Conservation (phyloP, 2,797 vertebrate genomes). For the Botia kubotai region DNA sequence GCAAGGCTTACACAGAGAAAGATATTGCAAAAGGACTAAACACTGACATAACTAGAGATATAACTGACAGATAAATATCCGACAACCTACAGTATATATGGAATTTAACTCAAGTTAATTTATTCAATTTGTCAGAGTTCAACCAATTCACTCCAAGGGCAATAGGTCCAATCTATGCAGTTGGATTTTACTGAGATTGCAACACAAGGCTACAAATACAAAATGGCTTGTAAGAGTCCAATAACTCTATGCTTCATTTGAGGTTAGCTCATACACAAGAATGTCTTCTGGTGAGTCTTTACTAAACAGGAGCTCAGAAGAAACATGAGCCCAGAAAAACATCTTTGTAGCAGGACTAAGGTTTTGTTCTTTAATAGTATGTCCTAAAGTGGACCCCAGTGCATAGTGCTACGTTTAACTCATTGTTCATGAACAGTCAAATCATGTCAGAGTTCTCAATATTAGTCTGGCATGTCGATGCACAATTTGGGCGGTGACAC, state of each 20-base stretch:
- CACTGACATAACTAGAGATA: background rate
- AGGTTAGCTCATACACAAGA: constrained; percentile 2
- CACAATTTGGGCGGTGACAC: constrained; percentile 94
- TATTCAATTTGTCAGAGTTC: constrained; percentile 12
- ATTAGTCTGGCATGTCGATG: constrained; percentile 95
- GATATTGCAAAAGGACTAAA: background rate
- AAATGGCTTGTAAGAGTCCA: constrained; percentile 17
- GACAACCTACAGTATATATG: background rate
- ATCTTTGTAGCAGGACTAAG: background rate
- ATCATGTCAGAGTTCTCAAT: background rate
- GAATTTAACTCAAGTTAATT: background rate
- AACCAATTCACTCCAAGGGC: constrained; percentile 13
- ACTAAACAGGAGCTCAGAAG: constrained; percentile 8
- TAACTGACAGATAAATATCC: background rate
- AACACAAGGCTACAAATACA: constrained; percentile 21
- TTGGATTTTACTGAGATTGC: background rate
- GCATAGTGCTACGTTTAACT: constrained; percentile 23
- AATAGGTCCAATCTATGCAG: constrained; percentile 20
- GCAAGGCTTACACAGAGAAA: background rate
- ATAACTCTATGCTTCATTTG: background rate
- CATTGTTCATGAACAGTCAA: background rate
- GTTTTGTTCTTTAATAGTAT: constrained; percentile 6
- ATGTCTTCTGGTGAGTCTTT: background rate
- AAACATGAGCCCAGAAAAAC: constrained; percentile 18
- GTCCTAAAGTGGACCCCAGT: constrained; percentile 20